Base-by-base conservation (phyloP, 2,888 invertebrate genomes). In the Urechis unicinctus region DNA sequence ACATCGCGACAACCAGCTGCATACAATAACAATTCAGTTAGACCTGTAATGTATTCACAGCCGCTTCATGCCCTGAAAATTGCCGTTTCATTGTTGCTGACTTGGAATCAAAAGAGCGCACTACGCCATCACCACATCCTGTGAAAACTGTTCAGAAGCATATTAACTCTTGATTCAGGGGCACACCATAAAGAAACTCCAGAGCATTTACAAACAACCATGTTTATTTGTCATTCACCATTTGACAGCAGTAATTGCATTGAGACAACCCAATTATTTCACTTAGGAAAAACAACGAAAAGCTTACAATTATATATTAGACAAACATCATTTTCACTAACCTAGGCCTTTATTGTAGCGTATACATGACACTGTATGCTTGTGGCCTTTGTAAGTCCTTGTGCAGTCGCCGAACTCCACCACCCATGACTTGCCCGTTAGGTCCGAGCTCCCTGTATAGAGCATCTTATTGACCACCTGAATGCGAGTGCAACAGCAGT, bases 381-480 rank as follows among this genome's bases (percentile, higher is more conserved):
- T 72, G 62, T 81, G 81, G 1, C 80, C 80, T 53, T 72, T 73
- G 68, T 78, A 82, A 0, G 77, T 66, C 45, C 80, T 63, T 1
- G 81, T 81, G 56, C 78, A 79, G 65, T 82, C 80, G 1, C 81
- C 82, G 63, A 81, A 81, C 62, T 81, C 81, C 28, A 78, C 73
- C 9, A 81, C 80, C 81, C 81, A 82, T n/a, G 80, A 75, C 50
- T 79, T 62, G 2, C 77, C 81, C 1, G 79, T 79, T 57, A 76
- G 77, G 63, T 81, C 82, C 0, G 79, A 74, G 60, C 79, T 79
- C n/a, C 79, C 80, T 0, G 79, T 76, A 67, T 80, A 82, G 62
- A 82, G 65, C 50, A 81, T 76, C 57, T 80, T 77, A 61, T 79
- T 79, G n/a, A 77, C 70, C 2, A 80, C 74, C 78, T 80, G 63